Conservation (phyloP, 2,888 invertebrate species). For the Caenorhabditis angaria region DNA sequence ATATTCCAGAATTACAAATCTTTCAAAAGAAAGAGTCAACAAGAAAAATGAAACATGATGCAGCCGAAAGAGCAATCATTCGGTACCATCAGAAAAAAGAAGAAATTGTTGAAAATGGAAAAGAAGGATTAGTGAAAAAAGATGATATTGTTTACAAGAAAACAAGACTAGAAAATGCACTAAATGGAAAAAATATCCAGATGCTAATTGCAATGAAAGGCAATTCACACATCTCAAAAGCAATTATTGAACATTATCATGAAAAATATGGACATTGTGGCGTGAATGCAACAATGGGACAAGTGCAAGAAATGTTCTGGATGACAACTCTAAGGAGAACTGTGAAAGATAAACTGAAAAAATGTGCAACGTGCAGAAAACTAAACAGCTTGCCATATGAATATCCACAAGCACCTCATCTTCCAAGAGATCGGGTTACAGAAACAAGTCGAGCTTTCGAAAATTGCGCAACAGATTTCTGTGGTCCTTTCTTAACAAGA, state of each 20-base stretch:
- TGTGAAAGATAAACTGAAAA: constrained; percentile 7
- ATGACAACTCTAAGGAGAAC: neutral
- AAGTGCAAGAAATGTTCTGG: neutral
- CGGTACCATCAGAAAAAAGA: neutral
- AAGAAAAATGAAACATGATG: neutral
- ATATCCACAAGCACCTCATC: neutral
- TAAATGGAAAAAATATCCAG: neutral
- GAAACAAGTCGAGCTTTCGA: neutral
- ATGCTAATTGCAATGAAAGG: neutral
- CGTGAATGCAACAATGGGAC: neutral
- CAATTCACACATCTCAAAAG: too few species aligned
- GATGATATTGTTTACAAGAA: neutral
- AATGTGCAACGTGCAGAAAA: constrained; percentile 6
- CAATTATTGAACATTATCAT: too few species aligned
- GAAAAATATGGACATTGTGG: constrained; percentile 7
- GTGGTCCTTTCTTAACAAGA: constrained; percentile 7
- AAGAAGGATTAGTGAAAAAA: neutral
- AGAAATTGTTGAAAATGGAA: constrained; percentile 4
- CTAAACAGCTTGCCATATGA: neutral
- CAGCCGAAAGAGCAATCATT: neutral
- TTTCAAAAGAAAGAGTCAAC: too few species aligned
- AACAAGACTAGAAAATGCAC: constrained; percentile 2
- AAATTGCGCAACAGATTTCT: constrained; percentile 10
- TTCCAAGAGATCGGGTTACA: constrained; percentile 8
- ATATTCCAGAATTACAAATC: constrained; percentile 2